phyloP scores from a whole-genome alignment of 2,113 vertebrate genomes.

The Laticauda colubrina region DNA sequence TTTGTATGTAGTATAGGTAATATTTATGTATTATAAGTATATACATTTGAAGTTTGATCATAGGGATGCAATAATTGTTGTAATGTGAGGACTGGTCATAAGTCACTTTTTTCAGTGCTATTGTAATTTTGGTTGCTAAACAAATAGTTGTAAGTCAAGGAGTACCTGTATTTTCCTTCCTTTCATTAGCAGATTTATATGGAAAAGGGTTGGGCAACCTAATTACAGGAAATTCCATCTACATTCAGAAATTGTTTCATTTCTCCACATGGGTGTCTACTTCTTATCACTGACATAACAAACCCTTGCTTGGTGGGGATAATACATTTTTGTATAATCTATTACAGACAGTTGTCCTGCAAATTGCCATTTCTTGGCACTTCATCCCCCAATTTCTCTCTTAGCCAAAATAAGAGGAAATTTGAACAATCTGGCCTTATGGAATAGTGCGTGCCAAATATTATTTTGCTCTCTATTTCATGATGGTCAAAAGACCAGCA shows the following conservation, averaged over 20 bases:
- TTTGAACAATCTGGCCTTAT: background rate
- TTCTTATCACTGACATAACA: background rate
- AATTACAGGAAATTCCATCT: background rate
- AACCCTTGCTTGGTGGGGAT: background rate
- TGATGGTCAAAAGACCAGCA: background rate
- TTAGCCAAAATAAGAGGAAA: background rate
- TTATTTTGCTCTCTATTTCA: background rate
- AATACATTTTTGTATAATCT: background rate
- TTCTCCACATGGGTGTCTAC: background rate
- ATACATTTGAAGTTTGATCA: too few relatives aligned
- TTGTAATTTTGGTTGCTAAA: background rate
- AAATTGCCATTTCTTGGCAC: background rate
- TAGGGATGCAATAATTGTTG: too few relatives aligned
- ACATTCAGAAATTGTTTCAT: background rate
- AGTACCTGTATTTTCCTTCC: background rate
- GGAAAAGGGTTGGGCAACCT: background rate
- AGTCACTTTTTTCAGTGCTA: too few relatives aligned
- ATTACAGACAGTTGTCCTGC: background rate
- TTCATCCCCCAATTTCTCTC: background rate
- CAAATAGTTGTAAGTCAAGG: background rate
- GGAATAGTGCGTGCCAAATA: background rate
- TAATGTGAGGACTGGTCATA: too few relatives aligned
- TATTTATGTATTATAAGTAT: too few relatives aligned
- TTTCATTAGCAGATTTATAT: background rate
- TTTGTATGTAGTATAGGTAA: too few relatives aligned